Base-by-base conservation (phyloP, 2,888 invertebrate genomes). In the Catotricha subobsoleta region DNA sequence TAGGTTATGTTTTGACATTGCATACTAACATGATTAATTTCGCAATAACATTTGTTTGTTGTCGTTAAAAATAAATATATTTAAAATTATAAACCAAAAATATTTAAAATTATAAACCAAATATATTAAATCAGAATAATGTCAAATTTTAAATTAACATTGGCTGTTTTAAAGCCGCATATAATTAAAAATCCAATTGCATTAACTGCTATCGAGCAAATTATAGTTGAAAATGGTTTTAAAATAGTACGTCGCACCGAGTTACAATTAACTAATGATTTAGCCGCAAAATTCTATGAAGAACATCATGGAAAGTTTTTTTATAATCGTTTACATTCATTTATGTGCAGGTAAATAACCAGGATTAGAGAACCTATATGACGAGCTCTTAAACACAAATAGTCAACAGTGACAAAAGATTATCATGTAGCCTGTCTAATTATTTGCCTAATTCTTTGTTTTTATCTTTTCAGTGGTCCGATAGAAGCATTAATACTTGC, bases 161-260 rank as follows among this genome's bases (percentile, higher is more conserved):
- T 91, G 48, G 88, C 87, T 3, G 74, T 91, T 48, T 68, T 91
- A 44, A 91, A 91, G 57, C 91, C 91, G 5, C 87, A 90, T 55
- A 69, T 82, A 28, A 67, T 82, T 2, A 78, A 79, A 54, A 78
- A 83, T 56, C 82, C 82, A 1, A 66, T 76, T 45, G 77, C 76
- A 4, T 57, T 80, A 12, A 64, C 73, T 56, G 72, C 72, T 54
- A 76, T 90, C 38, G 69, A 74, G 52, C 63, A 74, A 44, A 57
- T 77, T 48, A 75, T 90, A 47, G 60, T 69, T 37, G 55, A 67
- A 46, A 68, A 74, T 49, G 73, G 76, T 49, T 88, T 90, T 56
- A 71, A 75, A 52, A 67, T 90, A 43, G 66, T 90, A 2, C 68
- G 70, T 56, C 74, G 76, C 1, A 79, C 74, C 58, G 66, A 75